A percentile compares a stretch with the other conserved stretches of the same genome.
These are phyloP conservation scores for Oostethus manadensis DNA, from an alignment of 2,113 vertebrate species.

Conservation along the genomic window DNA sequence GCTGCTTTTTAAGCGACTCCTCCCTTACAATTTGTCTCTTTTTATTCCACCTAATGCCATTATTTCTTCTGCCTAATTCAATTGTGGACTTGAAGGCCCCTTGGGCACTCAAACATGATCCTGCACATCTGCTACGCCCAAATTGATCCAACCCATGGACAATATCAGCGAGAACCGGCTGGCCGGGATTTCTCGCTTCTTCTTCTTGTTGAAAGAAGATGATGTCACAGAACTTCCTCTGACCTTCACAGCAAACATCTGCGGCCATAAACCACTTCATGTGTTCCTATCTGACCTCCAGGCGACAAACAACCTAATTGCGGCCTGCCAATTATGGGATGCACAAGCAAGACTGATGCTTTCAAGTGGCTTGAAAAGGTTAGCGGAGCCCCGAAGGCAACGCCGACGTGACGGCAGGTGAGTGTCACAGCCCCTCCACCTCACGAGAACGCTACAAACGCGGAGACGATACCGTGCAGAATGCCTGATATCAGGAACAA, in stretches of 20 bases:
- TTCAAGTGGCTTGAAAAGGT: slow-evolving; percentile 53
- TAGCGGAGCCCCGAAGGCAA: slow-evolving; percentile 37
- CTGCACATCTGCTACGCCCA: slow-evolving; percentile 69
- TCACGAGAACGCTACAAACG: neutral
- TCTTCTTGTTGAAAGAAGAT: neutral
- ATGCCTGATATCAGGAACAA: too few species aligned
- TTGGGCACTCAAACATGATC: slow-evolving; percentile 68
- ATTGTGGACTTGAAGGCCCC: slow-evolving; percentile 77
- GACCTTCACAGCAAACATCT: slow-evolving; percentile 5
- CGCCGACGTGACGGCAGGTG: slow-evolving; percentile 2
- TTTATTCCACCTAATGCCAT: slow-evolving; percentile 79
- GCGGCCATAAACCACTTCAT: slow-evolving; percentile 35
- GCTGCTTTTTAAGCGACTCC: slow-evolving; percentile 57
- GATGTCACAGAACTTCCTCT: neutral
- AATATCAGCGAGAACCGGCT: slow-evolving; percentile 73
- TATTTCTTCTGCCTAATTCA: slow-evolving; percentile 83
- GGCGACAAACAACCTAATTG: slow-evolving; percentile 54
- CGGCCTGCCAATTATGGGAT: slow-evolving; percentile 49
- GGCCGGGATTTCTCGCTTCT: slow-evolving; percentile 27
- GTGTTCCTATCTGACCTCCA: slow-evolving; percentile 23
- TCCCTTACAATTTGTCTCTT: slow-evolving; percentile 50
- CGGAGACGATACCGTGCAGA: too few species aligned
- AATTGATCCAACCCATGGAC: slow-evolving; percentile 79
- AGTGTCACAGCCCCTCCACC: neutral
- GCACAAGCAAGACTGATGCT: slow-evolving; percentile 47